Percentiles rank a stretch among this genome's conserved stretches.
phyloP scores from a whole-genome alignment of 2,797 vertebrate species.

The Spondyliosoma cantharus region DNA sequence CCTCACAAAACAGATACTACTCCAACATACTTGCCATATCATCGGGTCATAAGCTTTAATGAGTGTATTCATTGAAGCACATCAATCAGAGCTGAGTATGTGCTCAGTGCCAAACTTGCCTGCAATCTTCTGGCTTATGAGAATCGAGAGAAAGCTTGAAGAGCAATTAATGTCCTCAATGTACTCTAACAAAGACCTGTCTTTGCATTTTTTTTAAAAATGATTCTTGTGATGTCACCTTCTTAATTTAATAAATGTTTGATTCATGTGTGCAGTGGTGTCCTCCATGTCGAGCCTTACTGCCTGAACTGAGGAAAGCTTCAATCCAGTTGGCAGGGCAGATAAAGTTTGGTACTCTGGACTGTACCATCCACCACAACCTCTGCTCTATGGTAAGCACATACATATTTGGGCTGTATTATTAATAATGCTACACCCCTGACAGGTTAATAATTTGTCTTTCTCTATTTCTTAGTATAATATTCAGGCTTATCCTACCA shows the following conservation, averaged over 20 bases:
- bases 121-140: neutral
- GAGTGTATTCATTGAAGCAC: no score
- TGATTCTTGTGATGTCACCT: neutral
- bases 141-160: neutral
- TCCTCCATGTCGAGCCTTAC: slow-evolving; percentile 93
- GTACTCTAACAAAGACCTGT: neutral
- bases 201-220: neutral
- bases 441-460: neutral
- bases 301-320: slow-evolving; percentile 96
- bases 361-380: slow-evolving; percentile 93
- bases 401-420: neutral
- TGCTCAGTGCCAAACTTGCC: neutral
- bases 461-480: slow-evolving; percentile 87
- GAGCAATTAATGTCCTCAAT: neutral
- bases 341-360: slow-evolving; percentile 94
- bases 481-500: slow-evolving; percentile 95
- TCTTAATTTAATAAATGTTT: neutral
- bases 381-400: slow-evolving; percentile 85
- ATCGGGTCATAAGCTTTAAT: no score
- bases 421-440: neutral
- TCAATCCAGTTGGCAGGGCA: slow-evolving; percentile 93
- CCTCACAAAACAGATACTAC: no score
- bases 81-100: neutral
- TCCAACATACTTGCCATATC: no score
- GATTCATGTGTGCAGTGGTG: slow-evolving; percentile 88